phyloP scores from a whole-genome alignment of 2,113 vertebrate genomes.

The Xenopus laevis region DNA sequence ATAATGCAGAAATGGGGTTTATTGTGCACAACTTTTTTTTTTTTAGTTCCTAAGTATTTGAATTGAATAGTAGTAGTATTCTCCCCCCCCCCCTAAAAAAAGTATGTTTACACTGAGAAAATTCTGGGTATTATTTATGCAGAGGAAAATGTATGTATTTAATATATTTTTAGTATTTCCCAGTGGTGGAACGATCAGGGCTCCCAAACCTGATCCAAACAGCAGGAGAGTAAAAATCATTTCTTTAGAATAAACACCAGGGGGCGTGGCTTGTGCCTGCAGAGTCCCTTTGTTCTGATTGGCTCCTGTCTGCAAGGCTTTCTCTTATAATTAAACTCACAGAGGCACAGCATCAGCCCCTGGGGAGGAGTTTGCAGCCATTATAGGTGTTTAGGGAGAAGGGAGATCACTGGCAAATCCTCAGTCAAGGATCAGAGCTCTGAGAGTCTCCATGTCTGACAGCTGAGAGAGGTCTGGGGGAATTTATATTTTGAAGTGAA shows the following conservation, averaged over 20 bases:
- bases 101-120: too few relatives aligned
- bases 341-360: conserved; percentile 55
- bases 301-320: conserved; percentile 36
- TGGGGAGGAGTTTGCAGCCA: conserved; percentile 69
- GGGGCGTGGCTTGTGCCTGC: conserved; percentile 42
- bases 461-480: conserved; percentile 51
- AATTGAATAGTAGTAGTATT: too few relatives aligned
- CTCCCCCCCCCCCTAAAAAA: too few relatives aligned
- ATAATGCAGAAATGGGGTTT: too few relatives aligned
- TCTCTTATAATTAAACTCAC: conserved; percentile 37
- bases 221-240: conserved; percentile 30
- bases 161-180: conserved; percentile 41
- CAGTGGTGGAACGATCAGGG: conserved; percentile 31
- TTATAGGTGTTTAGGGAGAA: conserved; percentile 66
- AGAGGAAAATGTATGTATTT: too few relatives aligned
- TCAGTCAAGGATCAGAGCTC: conserved; percentile 43
- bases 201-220: conserved; percentile 45
- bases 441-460: conserved; percentile 50
- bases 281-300: conserved; percentile 11
- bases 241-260: conserved; percentile 48
- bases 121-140: too few relatives aligned
- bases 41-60: too few relatives aligned
- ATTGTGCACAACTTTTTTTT: too few relatives aligned
- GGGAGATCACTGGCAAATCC: conserved; percentile 47
- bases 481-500: conserved; percentile 50